These are phyloP conservation scores for Andrena fulva DNA, from an alignment of 2,888 invertebrate species.

Conservation along the genomic window DNA sequence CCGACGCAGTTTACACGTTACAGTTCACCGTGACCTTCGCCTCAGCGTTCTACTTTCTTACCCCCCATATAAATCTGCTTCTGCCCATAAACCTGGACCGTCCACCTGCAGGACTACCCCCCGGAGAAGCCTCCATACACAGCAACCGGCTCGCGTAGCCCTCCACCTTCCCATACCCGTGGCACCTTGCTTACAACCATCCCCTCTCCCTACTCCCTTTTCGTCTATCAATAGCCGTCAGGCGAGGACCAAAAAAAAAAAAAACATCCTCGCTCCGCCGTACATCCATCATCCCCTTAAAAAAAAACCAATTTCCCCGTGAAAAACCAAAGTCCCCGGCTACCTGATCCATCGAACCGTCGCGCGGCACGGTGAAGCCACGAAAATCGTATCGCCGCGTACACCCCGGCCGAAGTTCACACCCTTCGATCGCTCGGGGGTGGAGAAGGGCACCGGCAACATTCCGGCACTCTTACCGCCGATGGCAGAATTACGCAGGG, in stretches of 20 bases:
- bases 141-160: conserved; percentile 37
- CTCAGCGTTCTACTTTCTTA: not conserved
- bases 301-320: not conserved
- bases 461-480: conserved; percentile 26
- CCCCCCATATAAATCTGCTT: not conserved
- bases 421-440: conserved; percentile 51
- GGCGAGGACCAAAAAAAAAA: not conserved
- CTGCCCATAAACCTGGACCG: not conserved
- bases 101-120: not conserved
- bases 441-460: conserved; percentile 54
- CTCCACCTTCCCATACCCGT: not conserved
- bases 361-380: not conserved
- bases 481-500: conserved; percentile 11
- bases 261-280: not conserved
- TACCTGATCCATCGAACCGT: not conserved
- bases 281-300: not conserved
- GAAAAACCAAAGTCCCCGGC: not conserved
- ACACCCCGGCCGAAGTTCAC: conserved; percentile 28
- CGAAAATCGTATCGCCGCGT: not conserved
- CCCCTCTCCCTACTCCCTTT: conserved; percentile 16
- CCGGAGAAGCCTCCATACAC: not conserved
- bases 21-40: conserved; percentile 26
- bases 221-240: conserved; percentile 19
- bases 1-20: not conserved
- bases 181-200: conserved; percentile 22